Conservation (phyloP, 1,140 invertebrate species). For the Pissodes strobi region DNA sequence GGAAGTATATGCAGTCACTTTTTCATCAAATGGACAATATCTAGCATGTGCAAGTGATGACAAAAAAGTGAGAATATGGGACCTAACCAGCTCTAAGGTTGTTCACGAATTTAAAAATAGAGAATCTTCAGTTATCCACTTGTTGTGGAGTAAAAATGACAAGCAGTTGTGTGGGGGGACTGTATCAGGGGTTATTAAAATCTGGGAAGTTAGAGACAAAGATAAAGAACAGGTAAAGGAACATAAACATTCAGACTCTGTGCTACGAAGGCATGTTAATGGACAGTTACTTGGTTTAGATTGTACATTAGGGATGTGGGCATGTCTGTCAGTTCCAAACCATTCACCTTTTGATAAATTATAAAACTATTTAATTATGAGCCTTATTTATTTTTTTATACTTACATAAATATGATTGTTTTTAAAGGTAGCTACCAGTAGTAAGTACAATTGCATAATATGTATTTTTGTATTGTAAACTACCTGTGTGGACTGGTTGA, state of each 20-base stretch:
- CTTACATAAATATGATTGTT: too few relatives aligned
- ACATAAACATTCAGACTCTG: conserved; percentile 26
- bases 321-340: conserved; percentile 25
- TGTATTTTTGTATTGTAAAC: too few relatives aligned
- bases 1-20: conserved; percentile 65
- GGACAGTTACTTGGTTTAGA: conserved; percentile 42
- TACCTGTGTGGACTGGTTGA: too few relatives aligned
- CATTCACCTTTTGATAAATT: conserved; percentile 11
- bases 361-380: conserved; percentile 1
- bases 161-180: conserved; percentile 66
- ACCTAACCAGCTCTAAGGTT: conserved; percentile 65
- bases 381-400: too few relatives aligned
- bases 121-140: conserved; percentile 63
- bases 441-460: too few relatives aligned
- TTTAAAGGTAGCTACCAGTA: too few relatives aligned
- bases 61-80: conserved; percentile 69
- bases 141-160: conserved; percentile 66
- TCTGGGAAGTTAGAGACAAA: conserved; percentile 61
- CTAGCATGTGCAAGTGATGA: conserved; percentile 73
- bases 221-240: conserved; percentile 30
- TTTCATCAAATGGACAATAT: conserved; percentile 72
- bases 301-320: conserved; percentile 44
- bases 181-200: conserved; percentile 62
- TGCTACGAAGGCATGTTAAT: conserved; percentile 32
- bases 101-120: conserved; percentile 67